Evolutionary conservation across 2,888 invertebrate species (phyloP), one percentile per base, ranked within the genome.

Genomic region (Cataglyphis cursor): DNA sequence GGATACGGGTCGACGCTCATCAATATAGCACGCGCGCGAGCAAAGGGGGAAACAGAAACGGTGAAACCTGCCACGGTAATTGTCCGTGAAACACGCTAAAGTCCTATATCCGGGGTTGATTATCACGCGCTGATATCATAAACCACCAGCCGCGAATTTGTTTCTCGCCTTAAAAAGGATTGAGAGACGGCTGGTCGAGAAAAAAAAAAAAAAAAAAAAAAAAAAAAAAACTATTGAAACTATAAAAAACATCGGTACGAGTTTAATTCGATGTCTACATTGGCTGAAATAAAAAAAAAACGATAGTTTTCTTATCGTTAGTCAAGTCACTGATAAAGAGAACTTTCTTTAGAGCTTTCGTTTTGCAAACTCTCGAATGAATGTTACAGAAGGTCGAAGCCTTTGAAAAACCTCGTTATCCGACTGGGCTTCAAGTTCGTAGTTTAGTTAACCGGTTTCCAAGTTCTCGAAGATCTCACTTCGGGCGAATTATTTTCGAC

Each of bases 21-120:
- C 72, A 48, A 81, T 51, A 57, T 28, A 44, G 65, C 57, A 51
- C 10, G 82, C 48, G 28, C 54, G 54, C 76, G 66, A 12, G 48
- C n/a, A 51, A 81, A 64, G 61, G 44, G 68, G 38, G 44, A 51
- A 66, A 38, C 51, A 51, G 65, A 81, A 65, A 76, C 54, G 66
- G 65, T 57, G 62, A 72, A 62, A 65, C 51, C 54, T 70, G 80
- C 62, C 66, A 51, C 44, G 65, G 61, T 85, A 86, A 85, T 81
- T 75, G 81, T 10, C 83, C 76, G 80, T 72, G 85, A 86, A 83
- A 81, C 78, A 75, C 61, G 78, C 66, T 65, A 83, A 83, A 86
- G 83, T 86, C 81, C 81, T 65, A 86, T 76, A 76, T 86, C 73
- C 81, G 74, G 57, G 51, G 21, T 59, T 86, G 70, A 86, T 82